Evolutionary conservation across 1,140 invertebrate species (phyloP).

Genomic region (Atopsyche davidsoni): DNA sequence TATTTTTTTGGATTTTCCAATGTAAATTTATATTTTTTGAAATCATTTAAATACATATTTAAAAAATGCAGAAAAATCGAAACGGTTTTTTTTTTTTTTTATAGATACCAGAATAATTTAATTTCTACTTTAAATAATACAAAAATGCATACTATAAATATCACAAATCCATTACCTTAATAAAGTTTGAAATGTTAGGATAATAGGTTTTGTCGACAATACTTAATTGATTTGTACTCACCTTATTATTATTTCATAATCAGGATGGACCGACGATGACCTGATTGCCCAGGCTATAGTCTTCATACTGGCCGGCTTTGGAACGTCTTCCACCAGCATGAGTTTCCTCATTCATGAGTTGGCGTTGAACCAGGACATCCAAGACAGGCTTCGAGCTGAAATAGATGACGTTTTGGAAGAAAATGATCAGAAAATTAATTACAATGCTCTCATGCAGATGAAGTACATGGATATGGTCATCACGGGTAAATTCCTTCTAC

Average conservation of each 20-base stretch:
- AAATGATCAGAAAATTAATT: constrained; percentile 33
- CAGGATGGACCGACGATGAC: constrained; percentile 25
- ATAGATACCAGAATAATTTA: too few species aligned
- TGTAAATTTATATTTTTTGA: too few species aligned
- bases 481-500: constrained; percentile 32
- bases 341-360: constrained; percentile 34
- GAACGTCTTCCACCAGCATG: constrained; percentile 31
- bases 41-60: too few species aligned
- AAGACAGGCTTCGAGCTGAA: constrained; percentile 45
- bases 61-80: too few species aligned
- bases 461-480: constrained; percentile 43
- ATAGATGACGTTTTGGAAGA: constrained; percentile 35
- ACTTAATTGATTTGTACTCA: not conserved
- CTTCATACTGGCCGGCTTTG: constrained; percentile 31
- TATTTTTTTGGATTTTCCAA: too few species aligned
- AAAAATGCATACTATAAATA: too few species aligned
- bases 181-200: too few species aligned
- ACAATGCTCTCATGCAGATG: constrained; percentile 37
- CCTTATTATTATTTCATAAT: constrained; percentile 2
- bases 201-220: too few species aligned
- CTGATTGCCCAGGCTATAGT: constrained; percentile 20
- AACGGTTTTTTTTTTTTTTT: too few species aligned
- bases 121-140: too few species aligned
- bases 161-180: too few species aligned
- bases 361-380: constrained; percentile 43